Evolutionary conservation across 37 sponge, comb jelly and placozoan genomes (phyloP).

Genomic region (Cliona cf. orientalis): DNA sequence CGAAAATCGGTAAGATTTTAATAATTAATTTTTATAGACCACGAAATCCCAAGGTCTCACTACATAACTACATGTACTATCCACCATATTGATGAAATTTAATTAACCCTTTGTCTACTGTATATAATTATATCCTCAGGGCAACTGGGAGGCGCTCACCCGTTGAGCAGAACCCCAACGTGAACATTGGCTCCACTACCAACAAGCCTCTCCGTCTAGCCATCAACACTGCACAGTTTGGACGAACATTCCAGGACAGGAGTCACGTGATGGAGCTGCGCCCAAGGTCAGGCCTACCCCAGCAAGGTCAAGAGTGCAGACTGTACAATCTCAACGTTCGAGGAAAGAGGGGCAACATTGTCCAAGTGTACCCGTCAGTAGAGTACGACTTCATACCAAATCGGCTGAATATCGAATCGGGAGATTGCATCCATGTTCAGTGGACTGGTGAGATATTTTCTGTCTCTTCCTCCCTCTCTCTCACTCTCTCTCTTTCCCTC

Average conservation of each 20-base stretch:
- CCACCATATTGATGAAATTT: no score
- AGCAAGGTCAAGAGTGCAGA: conserved; percentile 1
- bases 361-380: conserved; percentile 94
- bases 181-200: conserved; percentile 85
- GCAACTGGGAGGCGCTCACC: conserved; percentile 74
- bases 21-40: not conserved
- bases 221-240: conserved; percentile 97
- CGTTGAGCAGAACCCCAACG: conserved; percentile 88
- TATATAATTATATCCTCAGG: conserved; percentile 23
- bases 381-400: conserved; percentile 99
- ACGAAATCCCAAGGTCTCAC: not conserved
- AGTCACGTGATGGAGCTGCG: conserved; percentile 69
- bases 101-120: not conserved
- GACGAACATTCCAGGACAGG: conserved; percentile 96
- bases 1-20: conserved; percentile 80
- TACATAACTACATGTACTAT: not conserved
- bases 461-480: no score
- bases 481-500: no score
- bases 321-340: conserved; percentile 95
- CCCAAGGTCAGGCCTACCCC: conserved; percentile 27
- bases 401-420: conserved; percentile 42
- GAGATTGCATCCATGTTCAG: conserved; percentile 90
- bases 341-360: conserved; percentile 99
- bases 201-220: conserved; percentile 91
- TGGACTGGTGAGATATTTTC: conserved; percentile 97